phyloP scores from a whole-genome alignment of 2,888 invertebrate genomes.

The Diarsia dahlii region DNA sequence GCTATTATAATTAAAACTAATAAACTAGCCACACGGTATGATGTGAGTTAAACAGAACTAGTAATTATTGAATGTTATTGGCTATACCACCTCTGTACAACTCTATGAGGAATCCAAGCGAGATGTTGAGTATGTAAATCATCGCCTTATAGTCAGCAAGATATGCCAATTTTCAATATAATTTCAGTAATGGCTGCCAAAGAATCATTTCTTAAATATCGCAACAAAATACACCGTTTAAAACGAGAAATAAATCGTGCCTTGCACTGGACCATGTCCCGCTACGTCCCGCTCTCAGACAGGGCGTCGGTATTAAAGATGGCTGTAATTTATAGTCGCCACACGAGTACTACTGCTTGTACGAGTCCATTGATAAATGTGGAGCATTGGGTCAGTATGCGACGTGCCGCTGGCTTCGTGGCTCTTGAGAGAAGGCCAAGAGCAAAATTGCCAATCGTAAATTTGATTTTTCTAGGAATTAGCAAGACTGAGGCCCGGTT shows the following conservation, averaged over 20 bases:
- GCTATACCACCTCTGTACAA: not conserved
- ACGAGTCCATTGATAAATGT: slow-evolving; percentile 36
- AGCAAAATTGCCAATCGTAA: not conserved
- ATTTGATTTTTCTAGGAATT: not conserved
- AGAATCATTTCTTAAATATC: not conserved
- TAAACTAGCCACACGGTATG: too few relatives aligned
- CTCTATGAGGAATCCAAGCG: not conserved
- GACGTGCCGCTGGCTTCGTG: not conserved
- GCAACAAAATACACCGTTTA: not conserved
- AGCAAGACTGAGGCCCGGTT: not conserved
- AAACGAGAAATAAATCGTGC: not conserved
- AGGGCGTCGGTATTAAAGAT: slow-evolving; percentile 36
- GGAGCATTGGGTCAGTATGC: slow-evolving; percentile 11
- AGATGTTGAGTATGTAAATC: not conserved
- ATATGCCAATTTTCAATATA: not conserved
- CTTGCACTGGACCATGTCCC: slow-evolving; percentile 5
- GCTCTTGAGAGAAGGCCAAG: not conserved
- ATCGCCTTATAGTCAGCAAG: not conserved
- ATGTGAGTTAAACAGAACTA: not conserved
- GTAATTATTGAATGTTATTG: not conserved
- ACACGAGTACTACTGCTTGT: not conserved
- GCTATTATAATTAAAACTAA: too few relatives aligned
- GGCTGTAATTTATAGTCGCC: slow-evolving; percentile 29
- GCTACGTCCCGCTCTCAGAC: not conserved
- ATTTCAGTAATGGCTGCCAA: not conserved